Conservation (phyloP, 92 coral and sea anemone species). For the Montipora capitata region DNA sequence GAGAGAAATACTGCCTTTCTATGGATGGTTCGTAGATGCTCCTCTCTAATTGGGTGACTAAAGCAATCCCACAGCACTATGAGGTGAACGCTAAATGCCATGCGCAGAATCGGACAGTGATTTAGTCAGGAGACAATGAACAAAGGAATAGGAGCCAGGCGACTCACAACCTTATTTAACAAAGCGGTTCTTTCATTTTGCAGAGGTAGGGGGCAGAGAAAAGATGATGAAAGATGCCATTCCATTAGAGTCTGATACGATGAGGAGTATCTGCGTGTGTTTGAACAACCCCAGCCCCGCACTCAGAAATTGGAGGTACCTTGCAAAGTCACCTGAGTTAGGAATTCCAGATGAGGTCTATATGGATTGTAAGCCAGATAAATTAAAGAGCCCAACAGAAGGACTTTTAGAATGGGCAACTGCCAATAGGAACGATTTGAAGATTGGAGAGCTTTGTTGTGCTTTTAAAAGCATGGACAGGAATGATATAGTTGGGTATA, state of each 20-base stretch:
- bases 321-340: conserved; percentile 39
- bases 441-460: conserved; percentile 40
- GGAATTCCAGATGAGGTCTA: conserved; percentile 40
- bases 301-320: conserved; percentile 72
- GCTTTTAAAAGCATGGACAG: conserved; percentile 53
- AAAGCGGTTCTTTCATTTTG: not conserved
- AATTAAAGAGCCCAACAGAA: conserved; percentile 57
- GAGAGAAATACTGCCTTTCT: too few relatives aligned
- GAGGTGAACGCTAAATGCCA: too few relatives aligned
- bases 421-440: conserved; percentile 12
- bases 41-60: too few relatives aligned
- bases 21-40: too few relatives aligned
- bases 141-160: too few relatives aligned
- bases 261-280: conserved; percentile 47
- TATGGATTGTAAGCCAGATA: conserved; percentile 47
- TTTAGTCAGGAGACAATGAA: too few relatives aligned
- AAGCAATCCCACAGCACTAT: too few relatives aligned
- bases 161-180: too few relatives aligned
- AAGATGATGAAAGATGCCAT: conserved; percentile 39
- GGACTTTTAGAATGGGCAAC: conserved; percentile 56
- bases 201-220: conserved; percentile 5
- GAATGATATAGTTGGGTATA: conserved; percentile 63
- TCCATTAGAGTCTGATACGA: conserved; percentile 21
- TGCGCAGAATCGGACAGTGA: too few relatives aligned
- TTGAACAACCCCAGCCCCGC: conserved; percentile 58